phyloP scores from a whole-genome alignment of 2,797 vertebrate genomes.

The Molossus alvarezi region DNA sequence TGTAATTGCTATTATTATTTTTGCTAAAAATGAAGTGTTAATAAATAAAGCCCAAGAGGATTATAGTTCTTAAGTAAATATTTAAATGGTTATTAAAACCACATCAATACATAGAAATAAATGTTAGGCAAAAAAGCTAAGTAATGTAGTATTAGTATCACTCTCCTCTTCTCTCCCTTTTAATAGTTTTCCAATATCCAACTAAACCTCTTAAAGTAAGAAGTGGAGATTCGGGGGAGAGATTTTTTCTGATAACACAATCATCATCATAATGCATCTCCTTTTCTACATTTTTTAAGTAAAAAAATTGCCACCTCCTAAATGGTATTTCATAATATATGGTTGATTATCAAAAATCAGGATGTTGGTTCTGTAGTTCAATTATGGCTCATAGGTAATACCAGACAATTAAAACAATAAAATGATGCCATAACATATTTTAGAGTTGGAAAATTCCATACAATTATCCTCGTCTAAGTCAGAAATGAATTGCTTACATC shows the following conservation, averaged over 20 bases:
- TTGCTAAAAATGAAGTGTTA: slow-evolving; percentile 7
- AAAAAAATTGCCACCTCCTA: not conserved
- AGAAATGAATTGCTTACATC: not conserved
- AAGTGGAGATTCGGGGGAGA: not conserved
- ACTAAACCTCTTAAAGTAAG: not conserved
- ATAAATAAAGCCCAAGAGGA: not conserved
- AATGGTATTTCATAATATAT: not conserved
- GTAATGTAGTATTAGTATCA: not conserved
- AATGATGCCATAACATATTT: not conserved
- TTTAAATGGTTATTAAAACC: not conserved
- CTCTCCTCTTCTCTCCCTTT: not conserved
- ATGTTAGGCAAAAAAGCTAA: not conserved
- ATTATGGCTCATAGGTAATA: not conserved
- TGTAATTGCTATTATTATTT: not conserved
- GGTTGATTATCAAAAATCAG: not conserved
- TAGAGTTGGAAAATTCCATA: not conserved
- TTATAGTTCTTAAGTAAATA: not conserved
- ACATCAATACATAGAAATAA: not conserved
- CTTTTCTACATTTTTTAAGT: not conserved
- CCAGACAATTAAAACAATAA: not conserved
- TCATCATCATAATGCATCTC: not conserved
- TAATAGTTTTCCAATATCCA: not conserved
- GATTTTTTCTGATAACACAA: not conserved
- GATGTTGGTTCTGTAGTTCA: not conserved
- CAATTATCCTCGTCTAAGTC: not conserved